Conservation (phyloP, 2,113 vertebrate species). For the Scytalopus superciliaris region DNA sequence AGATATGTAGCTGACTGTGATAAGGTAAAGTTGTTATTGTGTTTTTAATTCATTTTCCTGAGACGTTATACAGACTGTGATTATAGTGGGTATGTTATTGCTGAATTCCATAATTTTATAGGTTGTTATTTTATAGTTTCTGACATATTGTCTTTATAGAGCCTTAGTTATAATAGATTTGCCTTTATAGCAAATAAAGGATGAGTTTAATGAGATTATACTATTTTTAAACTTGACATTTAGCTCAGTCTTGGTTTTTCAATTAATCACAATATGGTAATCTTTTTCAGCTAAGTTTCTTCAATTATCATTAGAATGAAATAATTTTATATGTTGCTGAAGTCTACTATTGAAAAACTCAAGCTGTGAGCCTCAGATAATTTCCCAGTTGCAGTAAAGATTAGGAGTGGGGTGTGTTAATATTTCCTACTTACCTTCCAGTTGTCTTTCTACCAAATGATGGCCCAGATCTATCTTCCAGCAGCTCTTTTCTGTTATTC, state of each 20-base stretch:
- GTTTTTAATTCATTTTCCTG: neutral
- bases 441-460: neutral
- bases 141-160: neutral
- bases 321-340: neutral
- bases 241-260: constrained; percentile 5
- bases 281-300: neutral
- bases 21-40: neutral
- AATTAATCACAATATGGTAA: neutral
- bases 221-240: constrained; percentile 7
- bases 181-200: neutral
- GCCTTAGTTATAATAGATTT: neutral
- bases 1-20: neutral
- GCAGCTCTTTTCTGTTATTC: neutral
- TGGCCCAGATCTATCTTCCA: neutral
- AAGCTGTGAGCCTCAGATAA: neutral
- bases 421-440: neutral
- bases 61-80: neutral
- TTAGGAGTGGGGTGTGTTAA: neutral
- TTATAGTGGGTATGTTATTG: neutral
- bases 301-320: constrained; percentile 6
- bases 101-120: neutral
- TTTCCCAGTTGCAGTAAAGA: neutral
- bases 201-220: neutral
- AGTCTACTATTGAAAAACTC: neutral
- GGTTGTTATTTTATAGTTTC: neutral